phyloP scores from a whole-genome alignment of 2,113 vertebrate genomes.

The Spea multiplicata region DNA sequence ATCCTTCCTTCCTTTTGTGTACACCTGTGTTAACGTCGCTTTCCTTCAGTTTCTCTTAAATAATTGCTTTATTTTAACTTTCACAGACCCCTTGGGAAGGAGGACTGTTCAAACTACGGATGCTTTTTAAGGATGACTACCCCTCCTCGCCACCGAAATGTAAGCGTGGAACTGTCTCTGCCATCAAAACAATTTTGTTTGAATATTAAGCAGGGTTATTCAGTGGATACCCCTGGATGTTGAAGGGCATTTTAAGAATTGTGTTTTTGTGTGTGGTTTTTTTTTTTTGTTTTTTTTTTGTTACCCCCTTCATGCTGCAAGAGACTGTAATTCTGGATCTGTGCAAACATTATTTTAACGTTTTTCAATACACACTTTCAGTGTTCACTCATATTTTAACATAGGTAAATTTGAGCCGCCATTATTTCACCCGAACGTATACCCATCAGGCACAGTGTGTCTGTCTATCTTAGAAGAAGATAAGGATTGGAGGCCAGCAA shows the following conservation, averaged over 20 bases:
- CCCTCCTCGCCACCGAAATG: constrained; percentile 98
- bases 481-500: constrained; percentile 98
- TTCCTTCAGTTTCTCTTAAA: too few relatives aligned
- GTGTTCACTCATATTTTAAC: background rate
- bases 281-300: too few relatives aligned
- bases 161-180: constrained; percentile 64
- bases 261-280: too few relatives aligned
- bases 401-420: constrained; percentile 98
- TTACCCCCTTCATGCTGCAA: too few relatives aligned
- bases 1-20: too few relatives aligned
- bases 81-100: constrained; percentile 95
- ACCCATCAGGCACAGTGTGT: constrained; percentile 96
- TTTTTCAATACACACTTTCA: background rate
- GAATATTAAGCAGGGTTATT: background rate
- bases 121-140: constrained; percentile 99
- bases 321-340: background rate
- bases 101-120: constrained; percentile 93
- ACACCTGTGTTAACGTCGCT: too few relatives aligned
- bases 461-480: constrained; percentile 98
- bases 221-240: background rate
- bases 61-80: constrained; percentile 1
- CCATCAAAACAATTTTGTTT: too few relatives aligned
- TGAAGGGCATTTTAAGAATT: too few relatives aligned
- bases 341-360: too few relatives aligned
- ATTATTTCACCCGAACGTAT: constrained; percentile 95